These are phyloP conservation scores for Synergus japonicus DNA, from an alignment of 2,888 invertebrate genomes.

Conservation along the genomic window DNA sequence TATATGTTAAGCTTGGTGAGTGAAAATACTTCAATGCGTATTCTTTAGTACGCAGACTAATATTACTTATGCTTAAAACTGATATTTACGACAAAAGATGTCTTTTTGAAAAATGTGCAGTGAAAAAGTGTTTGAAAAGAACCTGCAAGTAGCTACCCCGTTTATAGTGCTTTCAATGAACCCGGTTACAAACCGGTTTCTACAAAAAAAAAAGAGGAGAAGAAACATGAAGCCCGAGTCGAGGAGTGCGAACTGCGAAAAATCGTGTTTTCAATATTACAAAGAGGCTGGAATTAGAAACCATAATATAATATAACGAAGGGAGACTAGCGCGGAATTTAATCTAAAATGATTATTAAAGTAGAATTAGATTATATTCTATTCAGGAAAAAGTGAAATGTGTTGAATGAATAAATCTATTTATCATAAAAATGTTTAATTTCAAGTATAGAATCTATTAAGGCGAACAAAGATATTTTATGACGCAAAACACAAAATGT, in stretches of 20 bases:
- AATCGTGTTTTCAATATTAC: slow-evolving; percentile 35
- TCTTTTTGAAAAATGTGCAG: not conserved
- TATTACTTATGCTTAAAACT: no score
- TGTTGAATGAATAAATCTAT: no score
- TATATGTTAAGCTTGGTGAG: not conserved
- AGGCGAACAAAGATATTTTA: not conserved
- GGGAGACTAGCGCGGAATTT: not conserved
- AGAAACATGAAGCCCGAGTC: slow-evolving; percentile 36
- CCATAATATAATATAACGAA: slow-evolving; percentile 14
- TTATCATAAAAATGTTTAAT: no score
- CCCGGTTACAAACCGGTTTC: slow-evolving; percentile 33
- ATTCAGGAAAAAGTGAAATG: not conserved
- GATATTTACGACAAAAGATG: not conserved
- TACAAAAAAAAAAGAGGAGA: slow-evolving; percentile 5
- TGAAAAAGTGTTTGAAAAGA: slow-evolving; percentile 23
- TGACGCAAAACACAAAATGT: not conserved
- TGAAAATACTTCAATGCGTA: slow-evolving; percentile 37
- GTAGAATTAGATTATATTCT: not conserved
- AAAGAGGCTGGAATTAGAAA: slow-evolving; percentile 35
- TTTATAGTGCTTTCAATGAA: slow-evolving; percentile 39
- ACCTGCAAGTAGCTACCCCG: slow-evolving; percentile 31
- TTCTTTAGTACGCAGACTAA: not conserved
- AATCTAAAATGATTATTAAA: not conserved
- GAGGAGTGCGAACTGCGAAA: slow-evolving; percentile 30
- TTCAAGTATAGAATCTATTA: not conserved